Base-by-base conservation (phyloP, 2,888 invertebrate genomes). In the Leucoma salicis region DNA sequence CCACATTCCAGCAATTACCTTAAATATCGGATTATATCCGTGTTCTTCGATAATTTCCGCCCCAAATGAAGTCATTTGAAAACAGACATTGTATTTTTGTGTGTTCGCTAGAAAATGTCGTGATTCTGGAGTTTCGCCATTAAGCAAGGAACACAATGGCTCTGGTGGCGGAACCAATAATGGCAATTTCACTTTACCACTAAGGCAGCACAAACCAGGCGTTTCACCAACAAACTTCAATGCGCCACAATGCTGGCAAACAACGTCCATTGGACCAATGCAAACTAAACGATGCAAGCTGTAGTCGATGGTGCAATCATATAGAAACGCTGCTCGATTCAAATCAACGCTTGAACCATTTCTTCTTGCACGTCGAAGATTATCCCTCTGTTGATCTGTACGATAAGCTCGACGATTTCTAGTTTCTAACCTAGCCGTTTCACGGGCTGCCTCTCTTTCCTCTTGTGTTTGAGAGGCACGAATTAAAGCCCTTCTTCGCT, bases 11-110 rank as follows among this genome's bases (percentile, higher is more conserved):
- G 24, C 24, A 36, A 36, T n/a, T 35, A 31, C 31, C 31, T 31
- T 31, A 31, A 58, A 63, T 53, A 51, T 65, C 45, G 63, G 64
- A 62, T 63, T 66, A 49, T 47, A 65, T 53, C 54, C 51, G 4
- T 24, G 51, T 60, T 64, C 58, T 63, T 63, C 55, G 35, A 61
- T 57, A 61, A 64, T 61, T 1, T 63, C 49, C 37, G 61, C 63
- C 38, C 66, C 68, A 66, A 74, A 70, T 62, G 63, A 70, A 2
- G 64, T 66, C 59, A 70, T 70, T 57, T 69, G 66, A 46, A n/a
- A n/a, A n/a, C n/a, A n/a, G n/a, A n/a, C n/a, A n/a, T n/a, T n/a
- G n/a, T n/a, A n/a, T n/a, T n/a, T 62, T 64, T 63, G 63, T 56
- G 58, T 66, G 49, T 65, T 68, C 16, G 64, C 49, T 35, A 71